Evolutionary conservation across 2,888 invertebrate species (phyloP).

Genomic region (Antheraea assamensis): DNA sequence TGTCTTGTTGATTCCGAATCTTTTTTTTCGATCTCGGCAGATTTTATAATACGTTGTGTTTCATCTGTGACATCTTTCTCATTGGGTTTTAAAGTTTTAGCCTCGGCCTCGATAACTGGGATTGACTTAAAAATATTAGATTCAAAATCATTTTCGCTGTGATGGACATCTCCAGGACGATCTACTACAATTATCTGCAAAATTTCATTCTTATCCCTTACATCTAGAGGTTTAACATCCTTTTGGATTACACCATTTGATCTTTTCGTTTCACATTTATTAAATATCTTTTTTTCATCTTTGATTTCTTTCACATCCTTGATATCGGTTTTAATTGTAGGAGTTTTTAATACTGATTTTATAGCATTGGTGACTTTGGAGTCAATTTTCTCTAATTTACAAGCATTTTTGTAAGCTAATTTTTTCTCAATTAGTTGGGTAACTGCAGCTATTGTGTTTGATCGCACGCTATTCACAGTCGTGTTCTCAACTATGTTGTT

Average conservation of each 20-base stretch:
- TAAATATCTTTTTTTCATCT: constrained; percentile 46
- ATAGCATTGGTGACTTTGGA: constrained; percentile 65
- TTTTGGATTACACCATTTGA: constrained; percentile 35
- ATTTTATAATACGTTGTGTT: constrained; percentile 34
- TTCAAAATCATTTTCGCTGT: background rate
- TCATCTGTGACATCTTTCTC: constrained; percentile 25
- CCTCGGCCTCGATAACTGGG: constrained; percentile 3
- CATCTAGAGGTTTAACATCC: constrained; percentile 27
- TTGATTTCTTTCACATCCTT: constrained; percentile 43
- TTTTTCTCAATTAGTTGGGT: constrained; percentile 71
- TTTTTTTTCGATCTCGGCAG: constrained; percentile 30
- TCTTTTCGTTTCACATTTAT: constrained; percentile 42
- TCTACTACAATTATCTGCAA: constrained; percentile 25
- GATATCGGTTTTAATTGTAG: constrained; percentile 53
- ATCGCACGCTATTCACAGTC: constrained; percentile 59
- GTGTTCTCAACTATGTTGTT: constrained; percentile 73
- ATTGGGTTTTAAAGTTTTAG: background rate
- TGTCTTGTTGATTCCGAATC: constrained; percentile 28
- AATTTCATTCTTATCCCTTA: constrained; percentile 36
- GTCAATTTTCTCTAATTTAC: constrained; percentile 68
- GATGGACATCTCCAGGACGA: constrained; percentile 12
- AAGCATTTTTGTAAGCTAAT: constrained; percentile 63
- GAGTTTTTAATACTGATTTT: constrained; percentile 72
- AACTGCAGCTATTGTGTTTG: constrained; percentile 68
- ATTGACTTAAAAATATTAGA: constrained; percentile 1